phyloP scores from a whole-genome alignment of 2,113 vertebrate genomes.

The Electrona antarctica region DNA sequence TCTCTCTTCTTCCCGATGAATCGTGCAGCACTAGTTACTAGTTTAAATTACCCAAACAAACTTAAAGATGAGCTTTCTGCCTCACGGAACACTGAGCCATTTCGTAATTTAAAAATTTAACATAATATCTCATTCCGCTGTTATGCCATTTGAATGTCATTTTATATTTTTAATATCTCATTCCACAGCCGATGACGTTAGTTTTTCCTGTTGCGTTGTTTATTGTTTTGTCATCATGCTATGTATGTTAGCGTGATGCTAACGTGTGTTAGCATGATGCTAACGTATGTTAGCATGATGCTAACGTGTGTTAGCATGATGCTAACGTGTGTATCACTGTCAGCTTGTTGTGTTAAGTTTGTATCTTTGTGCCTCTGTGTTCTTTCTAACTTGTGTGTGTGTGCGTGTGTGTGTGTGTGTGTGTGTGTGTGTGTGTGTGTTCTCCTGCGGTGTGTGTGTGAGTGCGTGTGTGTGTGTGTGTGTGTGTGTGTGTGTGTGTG shows the following conservation, averaged over 20 bases:
- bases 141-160: too few species aligned
- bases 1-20: too few species aligned
- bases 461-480: conserved; percentile 30
- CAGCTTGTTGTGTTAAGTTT: conserved; percentile 29
- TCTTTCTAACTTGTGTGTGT: conserved; percentile 65
- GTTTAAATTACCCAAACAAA: too few species aligned
- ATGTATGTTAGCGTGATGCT: background rate
- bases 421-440: conserved; percentile 41
- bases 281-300: background rate
- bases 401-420: conserved; percentile 32
- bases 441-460: conserved; percentile 48
- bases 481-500: conserved; percentile 24
- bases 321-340: conserved; percentile 21
- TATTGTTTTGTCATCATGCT: background rate
- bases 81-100: too few species aligned
- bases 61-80: too few species aligned
- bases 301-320: conserved; percentile 33
- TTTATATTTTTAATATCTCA: too few species aligned
- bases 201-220: background rate
- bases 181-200: background rate
- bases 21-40: too few species aligned
- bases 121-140: too few species aligned
- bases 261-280: conserved; percentile 20
- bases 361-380: conserved; percentile 33
- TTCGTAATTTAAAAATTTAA: too few species aligned